These are phyloP conservation scores for Listrodromus nycthemerus DNA, from an alignment of 2,888 invertebrate species.

Conservation along the genomic window DNA sequence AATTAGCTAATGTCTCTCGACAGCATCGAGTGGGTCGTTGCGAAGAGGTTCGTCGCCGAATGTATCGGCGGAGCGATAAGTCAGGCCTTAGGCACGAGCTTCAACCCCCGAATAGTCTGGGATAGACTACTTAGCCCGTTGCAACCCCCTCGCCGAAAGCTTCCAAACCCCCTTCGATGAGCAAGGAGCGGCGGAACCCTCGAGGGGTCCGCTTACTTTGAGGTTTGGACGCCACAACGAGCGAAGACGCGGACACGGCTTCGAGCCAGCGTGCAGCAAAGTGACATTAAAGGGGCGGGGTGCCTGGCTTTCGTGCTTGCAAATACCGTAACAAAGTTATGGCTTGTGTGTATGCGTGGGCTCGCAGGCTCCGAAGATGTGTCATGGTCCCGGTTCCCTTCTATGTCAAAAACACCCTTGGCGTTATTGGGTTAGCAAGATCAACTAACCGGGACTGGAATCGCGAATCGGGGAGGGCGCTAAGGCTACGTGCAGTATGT, in stretches of 20 bases:
- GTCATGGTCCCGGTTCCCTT: slow-evolving; percentile 68
- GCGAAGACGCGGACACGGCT: slow-evolving; percentile 61
- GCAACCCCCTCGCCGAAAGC: slow-evolving; percentile 12
- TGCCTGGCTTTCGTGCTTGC: slow-evolving; percentile 74
- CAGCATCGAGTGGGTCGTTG: not conserved
- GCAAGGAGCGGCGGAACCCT: slow-evolving; percentile 34
- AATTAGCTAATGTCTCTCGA: slow-evolving; percentile 70
- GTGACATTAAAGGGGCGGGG: slow-evolving; percentile 73
- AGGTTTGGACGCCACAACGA: slow-evolving; percentile 71
- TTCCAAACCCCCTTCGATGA: slow-evolving; percentile 7
- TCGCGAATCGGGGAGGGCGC: slow-evolving; percentile 44
- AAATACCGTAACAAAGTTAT: slow-evolving; percentile 80
- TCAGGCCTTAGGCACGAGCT: not conserved
- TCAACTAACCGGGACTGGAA: slow-evolving; percentile 72
- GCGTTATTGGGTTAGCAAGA: slow-evolving; percentile 75
- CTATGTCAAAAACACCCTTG: slow-evolving; percentile 68
- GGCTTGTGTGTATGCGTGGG: slow-evolving; percentile 68
- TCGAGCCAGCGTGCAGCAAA: slow-evolving; percentile 69
- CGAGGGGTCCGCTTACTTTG: slow-evolving; percentile 68
- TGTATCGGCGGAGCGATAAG: not conserved
- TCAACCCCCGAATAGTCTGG: slow-evolving; percentile 2
- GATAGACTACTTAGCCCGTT: slow-evolving; percentile 29
- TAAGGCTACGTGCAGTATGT: slow-evolving; percentile 55
- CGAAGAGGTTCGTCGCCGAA: not conserved
- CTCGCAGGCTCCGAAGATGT: slow-evolving; percentile 72